Evolutionary conservation across 2,797 vertebrate species (phyloP).

Genomic region (Aeoliscus strigatus): DNA sequence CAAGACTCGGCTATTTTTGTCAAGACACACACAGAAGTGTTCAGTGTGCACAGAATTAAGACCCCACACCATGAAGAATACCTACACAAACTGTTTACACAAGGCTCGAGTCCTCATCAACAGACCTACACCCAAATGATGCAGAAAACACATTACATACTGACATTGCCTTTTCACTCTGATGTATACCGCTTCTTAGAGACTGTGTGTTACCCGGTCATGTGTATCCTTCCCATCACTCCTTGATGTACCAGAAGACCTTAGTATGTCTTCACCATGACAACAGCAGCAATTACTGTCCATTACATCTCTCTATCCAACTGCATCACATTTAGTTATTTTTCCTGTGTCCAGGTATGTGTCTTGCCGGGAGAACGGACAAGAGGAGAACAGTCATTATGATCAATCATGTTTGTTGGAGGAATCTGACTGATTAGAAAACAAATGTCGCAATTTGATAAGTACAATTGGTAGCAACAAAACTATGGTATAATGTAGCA

Average conservation of each 20-base stretch:
- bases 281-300: conserved; percentile 49
- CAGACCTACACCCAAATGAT: not conserved
- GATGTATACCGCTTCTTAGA: conserved; percentile 2
- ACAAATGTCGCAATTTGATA: too few species aligned
- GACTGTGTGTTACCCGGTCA: conserved; percentile 8
- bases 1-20: conserved; percentile 80
- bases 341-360: conserved; percentile 14
- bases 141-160: conserved; percentile 33
- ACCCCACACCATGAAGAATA: conserved; percentile 19
- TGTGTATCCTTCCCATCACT: conserved; percentile 18
- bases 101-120: too few species aligned
- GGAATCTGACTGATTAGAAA: too few species aligned
- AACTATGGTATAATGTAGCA: too few species aligned
- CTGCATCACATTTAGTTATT: conserved; percentile 8
- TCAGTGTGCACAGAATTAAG: conserved; percentile 8
- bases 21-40: conserved; percentile 35
- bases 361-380: conserved; percentile 10
- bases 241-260: conserved; percentile 27
- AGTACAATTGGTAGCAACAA: too few species aligned
- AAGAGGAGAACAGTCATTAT: conserved; percentile 7
- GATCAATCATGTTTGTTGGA: conserved; percentile 6
- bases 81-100: conserved; percentile 4
- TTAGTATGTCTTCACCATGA: conserved; percentile 51
- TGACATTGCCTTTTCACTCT: conserved; percentile 13
- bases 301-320: conserved; percentile 26